Conservation (phyloP, 2,888 invertebrate species). For the Auanema sp. region DNA sequence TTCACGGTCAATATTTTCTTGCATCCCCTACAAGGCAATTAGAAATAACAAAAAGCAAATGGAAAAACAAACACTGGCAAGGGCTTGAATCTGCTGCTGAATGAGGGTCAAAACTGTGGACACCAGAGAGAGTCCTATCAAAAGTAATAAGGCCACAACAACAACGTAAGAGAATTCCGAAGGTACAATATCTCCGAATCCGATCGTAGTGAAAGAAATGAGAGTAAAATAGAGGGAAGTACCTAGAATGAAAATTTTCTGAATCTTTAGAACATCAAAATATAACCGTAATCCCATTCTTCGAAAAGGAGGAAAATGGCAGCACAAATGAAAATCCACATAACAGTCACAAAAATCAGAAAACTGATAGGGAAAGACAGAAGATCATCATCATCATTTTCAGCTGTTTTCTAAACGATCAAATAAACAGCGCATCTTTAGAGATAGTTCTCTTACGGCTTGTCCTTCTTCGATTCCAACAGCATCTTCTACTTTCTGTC, state of each 20-base stretch:
- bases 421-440: not conserved
- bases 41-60: slow-evolving; percentile 6
- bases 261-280: not conserved
- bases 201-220: slow-evolving; percentile 59
- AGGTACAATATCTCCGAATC: slow-evolving; percentile 56
- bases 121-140: slow-evolving; percentile 60
- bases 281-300: slow-evolving; percentile 56
- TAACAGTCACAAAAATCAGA: slow-evolving; percentile 49
- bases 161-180: slow-evolving; percentile 54
- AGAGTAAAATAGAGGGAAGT: slow-evolving; percentile 59
- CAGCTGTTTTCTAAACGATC: not conserved
- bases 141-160: slow-evolving; percentile 48
- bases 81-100: slow-evolving; percentile 60
- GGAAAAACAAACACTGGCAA: slow-evolving; percentile 41
- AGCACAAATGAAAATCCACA: slow-evolving; percentile 58
- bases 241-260: slow-evolving; percentile 21
- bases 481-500: slow-evolving; percentile 45
- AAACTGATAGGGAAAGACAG: slow-evolving; percentile 60
- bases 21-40: slow-evolving; percentile 47
- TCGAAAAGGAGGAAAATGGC: slow-evolving; percentile 50
- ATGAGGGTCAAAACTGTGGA: slow-evolving; percentile 58
- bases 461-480: slow-evolving; percentile 7
- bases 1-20: slow-evolving; percentile 59
- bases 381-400: slow-evolving; percentile 39
- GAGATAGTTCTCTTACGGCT: not conserved